A percentile compares a stretch with the other conserved stretches of the same genome.
phyloP scores from a whole-genome alignment of 30 jellyfish, hydroid and myxozoan genomes.

The Aurelia coerulea region DNA sequence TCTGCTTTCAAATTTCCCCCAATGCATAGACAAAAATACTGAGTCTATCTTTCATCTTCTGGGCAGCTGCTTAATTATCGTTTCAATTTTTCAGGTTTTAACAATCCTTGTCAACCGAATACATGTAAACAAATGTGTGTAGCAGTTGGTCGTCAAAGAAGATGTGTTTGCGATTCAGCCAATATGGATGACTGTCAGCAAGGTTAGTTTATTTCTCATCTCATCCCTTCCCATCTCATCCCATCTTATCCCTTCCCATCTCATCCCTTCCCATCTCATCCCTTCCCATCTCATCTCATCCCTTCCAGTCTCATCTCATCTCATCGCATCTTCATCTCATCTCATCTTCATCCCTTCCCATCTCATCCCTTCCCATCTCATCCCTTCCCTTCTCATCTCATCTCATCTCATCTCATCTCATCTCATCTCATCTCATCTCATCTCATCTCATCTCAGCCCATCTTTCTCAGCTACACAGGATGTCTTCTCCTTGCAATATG shows the following conservation, averaged over 20 bases:
- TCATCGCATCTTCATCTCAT: too few species aligned
- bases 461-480: too few species aligned
- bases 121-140: constrained; percentile 46
- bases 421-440: neutral
- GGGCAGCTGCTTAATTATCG: too few species aligned
- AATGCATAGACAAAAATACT: too few species aligned
- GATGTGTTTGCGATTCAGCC: constrained; percentile 28
- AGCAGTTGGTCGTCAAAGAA: constrained; percentile 43
- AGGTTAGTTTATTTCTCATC: neutral
- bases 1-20: too few species aligned
- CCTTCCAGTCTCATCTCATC: neutral
- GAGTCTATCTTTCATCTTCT: too few species aligned
- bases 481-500: too few species aligned
- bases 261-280: too few species aligned
- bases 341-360: too few species aligned
- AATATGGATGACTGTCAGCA: constrained; percentile 24
- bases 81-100: constrained; percentile 9
- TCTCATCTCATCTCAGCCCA: too few species aligned
- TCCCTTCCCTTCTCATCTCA: too few species aligned
- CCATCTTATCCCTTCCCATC: too few species aligned
- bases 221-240: neutral
- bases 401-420: neutral
- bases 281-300: neutral
- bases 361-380: neutral
- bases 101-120: constrained; percentile 41